Evolutionary conservation across 2,888 invertebrate genomes (phyloP).

Genomic region (Hipparchia sbordonii): DNA sequence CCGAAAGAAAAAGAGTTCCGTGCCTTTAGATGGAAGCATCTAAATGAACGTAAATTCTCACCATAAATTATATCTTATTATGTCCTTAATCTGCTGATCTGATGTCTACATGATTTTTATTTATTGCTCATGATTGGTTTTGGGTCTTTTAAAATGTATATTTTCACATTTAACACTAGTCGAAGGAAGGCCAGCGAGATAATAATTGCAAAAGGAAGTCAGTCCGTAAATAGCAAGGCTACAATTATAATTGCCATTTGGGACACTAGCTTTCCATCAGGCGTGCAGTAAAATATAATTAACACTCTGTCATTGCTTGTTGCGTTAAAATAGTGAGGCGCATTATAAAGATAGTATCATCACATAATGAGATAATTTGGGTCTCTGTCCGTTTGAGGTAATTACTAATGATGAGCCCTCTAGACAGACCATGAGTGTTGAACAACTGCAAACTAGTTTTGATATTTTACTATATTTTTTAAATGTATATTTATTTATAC

Average conservation of each 20-base stretch:
- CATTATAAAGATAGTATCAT: background rate
- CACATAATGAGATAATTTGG: background rate
- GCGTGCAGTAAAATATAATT: slow-evolving; percentile 23
- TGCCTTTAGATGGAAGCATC: too few relatives aligned
- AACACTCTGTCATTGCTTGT: slow-evolving; percentile 7
- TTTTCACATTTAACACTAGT: slow-evolving; percentile 41
- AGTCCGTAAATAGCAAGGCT: slow-evolving; percentile 45
- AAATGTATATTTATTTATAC: too few relatives aligned
- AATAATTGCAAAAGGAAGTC: slow-evolving; percentile 41
- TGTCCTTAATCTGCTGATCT: background rate
- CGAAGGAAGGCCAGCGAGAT: slow-evolving; percentile 44
- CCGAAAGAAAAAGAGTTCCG: too few relatives aligned
- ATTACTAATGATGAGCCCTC: background rate
- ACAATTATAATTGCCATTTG: slow-evolving; percentile 41
- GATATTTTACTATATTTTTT: too few relatives aligned
- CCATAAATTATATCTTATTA: background rate
- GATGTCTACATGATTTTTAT: slow-evolving; percentile 7
- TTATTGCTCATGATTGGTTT: slow-evolving; percentile 15
- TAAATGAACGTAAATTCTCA: too few relatives aligned
- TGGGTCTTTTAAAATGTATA: slow-evolving; percentile 22
- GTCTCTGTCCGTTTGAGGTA: background rate
- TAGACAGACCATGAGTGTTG: background rate
- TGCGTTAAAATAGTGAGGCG: background rate
- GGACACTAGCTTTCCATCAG: slow-evolving; percentile 36
- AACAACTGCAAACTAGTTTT: too few relatives aligned